These are phyloP conservation scores for Heterodera carotae DNA, from an alignment of 1,140 invertebrate genomes.

Conservation along the genomic window DNA sequence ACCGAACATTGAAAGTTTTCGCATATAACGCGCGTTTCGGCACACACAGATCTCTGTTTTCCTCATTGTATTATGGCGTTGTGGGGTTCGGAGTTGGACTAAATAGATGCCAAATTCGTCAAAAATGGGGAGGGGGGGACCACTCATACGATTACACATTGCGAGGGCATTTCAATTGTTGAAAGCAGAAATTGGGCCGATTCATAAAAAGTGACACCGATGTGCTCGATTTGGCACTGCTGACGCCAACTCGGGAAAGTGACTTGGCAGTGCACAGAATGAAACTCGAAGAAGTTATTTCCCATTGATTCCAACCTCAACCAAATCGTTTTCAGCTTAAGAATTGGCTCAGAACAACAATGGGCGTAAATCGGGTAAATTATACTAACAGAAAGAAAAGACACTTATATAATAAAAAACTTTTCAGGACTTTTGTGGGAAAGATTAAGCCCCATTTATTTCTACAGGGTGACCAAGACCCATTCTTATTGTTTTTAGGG, in stretches of 20 bases:
- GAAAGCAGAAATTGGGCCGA: background rate
- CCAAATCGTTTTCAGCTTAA: conserved; percentile 34
- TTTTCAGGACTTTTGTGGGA: too few species aligned
- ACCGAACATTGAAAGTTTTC: too few species aligned
- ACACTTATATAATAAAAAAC: too few species aligned
- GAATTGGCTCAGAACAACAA: conserved; percentile 34
- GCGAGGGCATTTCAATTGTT: too few species aligned
- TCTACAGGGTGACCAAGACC: too few species aligned
- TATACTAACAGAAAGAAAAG: background rate
- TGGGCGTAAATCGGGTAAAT: conserved; percentile 14
- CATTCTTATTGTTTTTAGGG: conserved; percentile 30
- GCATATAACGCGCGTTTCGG: too few species aligned
- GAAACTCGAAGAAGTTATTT: conserved; percentile 33
- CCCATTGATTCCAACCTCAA: background rate
- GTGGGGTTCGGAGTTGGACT: too few species aligned
- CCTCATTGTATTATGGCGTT: background rate
- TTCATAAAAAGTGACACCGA: background rate
- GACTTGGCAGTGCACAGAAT: conserved; percentile 34
- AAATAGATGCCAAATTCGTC: too few species aligned
- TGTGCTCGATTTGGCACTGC: conserved; percentile 6
- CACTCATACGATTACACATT: too few species aligned
- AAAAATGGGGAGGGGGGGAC: too few species aligned
- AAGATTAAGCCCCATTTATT: too few species aligned
- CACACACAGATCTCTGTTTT: too few species aligned
- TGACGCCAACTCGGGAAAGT: conserved; percentile 14